A percentile compares a stretch with the other conserved stretches of the same genome.
Conservation (phyloP, 23 tunicate genomes). For the Diplosoma virens region DNA sequence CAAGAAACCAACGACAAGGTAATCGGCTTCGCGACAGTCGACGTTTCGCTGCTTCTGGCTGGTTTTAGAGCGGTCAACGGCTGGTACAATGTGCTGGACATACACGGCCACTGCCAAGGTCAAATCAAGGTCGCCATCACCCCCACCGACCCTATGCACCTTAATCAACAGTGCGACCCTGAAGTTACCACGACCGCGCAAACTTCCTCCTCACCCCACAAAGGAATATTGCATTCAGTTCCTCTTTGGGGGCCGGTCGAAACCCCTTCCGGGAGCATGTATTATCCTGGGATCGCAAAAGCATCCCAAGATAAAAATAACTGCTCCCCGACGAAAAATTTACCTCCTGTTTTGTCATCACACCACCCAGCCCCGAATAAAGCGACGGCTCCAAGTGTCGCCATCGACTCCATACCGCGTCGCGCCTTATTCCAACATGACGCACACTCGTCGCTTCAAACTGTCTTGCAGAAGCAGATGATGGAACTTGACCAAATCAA, state of each 20-base stretch:
- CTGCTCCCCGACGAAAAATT: background rate
- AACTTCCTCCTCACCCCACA: background rate
- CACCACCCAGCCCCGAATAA: background rate
- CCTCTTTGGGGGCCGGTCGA: conserved; percentile 65
- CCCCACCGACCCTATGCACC: conserved; percentile 36
- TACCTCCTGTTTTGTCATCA: background rate
- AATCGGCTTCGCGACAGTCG: conserved; percentile 84
- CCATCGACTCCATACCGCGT: background rate
- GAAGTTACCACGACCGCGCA: background rate
- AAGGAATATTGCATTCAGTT: conserved; percentile 29
- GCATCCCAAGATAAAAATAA: conserved; percentile 27
- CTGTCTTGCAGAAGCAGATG: conserved; percentile 65
- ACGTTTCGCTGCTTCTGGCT: conserved; percentile 56
- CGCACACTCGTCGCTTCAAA: conserved; percentile 35
- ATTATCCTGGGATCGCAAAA: conserved; percentile 53
- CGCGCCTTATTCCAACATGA: conserved; percentile 29
- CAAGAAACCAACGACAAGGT: conserved; percentile 36
- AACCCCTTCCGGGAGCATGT: conserved; percentile 89
- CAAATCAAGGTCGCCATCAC: conserved; percentile 83
- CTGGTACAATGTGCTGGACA: conserved; percentile 86
- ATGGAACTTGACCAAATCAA: conserved; percentile 73
- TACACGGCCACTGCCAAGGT: conserved; percentile 84
- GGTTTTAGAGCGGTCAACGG: conserved; percentile 82
- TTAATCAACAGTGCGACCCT: background rate
- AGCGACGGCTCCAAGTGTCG: background rate